Conservation (phyloP, 2,113 vertebrate genomes). For the Macrotis lagotis region DNA sequence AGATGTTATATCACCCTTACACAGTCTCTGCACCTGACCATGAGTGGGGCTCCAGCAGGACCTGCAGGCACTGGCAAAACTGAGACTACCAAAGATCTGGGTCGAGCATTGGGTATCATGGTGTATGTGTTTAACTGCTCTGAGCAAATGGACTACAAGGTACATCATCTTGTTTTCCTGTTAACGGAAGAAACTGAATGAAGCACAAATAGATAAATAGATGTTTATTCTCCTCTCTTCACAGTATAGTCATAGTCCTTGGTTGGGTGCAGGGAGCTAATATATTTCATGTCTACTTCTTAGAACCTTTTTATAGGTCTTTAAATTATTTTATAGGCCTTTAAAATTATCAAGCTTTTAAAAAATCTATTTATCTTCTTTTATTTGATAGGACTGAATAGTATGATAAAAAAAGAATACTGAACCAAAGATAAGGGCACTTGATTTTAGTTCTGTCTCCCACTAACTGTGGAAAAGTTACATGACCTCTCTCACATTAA, state of each 20-base stretch:
- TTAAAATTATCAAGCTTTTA: neutral
- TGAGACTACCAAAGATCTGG: slow-evolving; percentile 97
- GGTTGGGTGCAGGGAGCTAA: neutral
- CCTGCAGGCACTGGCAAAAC: slow-evolving; percentile 98
- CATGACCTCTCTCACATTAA: neutral
- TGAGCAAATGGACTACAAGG: slow-evolving; percentile 99
- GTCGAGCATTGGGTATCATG: slow-evolving; percentile 94
- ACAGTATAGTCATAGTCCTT: neutral
- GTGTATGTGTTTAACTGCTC: slow-evolving; percentile 99
- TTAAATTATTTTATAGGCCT: too few relatives aligned
- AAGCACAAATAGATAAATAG: neutral
- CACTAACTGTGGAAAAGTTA: neutral
- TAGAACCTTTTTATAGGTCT: neutral
- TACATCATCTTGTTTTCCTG: slow-evolving; percentile 56
- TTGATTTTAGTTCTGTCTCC: neutral
- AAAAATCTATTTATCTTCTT: neutral
- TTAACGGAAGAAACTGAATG: neutral
- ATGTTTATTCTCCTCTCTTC: accelerated
- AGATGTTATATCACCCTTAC: slow-evolving; percentile 98
- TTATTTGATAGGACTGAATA: neutral
- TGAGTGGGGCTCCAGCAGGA: slow-evolving; percentile 95
- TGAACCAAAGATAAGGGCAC: neutral
- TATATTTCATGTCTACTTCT: neutral
- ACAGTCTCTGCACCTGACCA: slow-evolving; percentile 95
- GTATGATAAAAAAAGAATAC: neutral